A percentile compares a stretch with the other conserved stretches of the same genome.
Evolutionary conservation across 2,113 vertebrate genomes (phyloP).

Genomic region (Brienomyrus brachyistius): DNA sequence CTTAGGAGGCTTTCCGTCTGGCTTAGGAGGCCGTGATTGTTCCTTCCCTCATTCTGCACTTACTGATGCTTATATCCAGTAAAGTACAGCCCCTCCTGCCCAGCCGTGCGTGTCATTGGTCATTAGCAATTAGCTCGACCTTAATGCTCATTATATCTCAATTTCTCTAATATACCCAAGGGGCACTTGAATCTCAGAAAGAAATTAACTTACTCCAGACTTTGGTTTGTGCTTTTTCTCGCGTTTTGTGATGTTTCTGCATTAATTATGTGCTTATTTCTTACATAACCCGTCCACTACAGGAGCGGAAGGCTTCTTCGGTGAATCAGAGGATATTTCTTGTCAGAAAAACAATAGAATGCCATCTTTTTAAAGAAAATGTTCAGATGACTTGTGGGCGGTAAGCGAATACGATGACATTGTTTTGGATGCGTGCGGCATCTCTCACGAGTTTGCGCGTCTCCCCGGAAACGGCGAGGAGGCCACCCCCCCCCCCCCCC

Average conservation of each 20-base stretch:
- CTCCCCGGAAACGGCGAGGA: background rate
- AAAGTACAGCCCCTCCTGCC: conserved; percentile 70
- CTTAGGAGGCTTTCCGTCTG: background rate
- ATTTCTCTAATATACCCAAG: conserved; percentile 65
- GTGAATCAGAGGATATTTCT: background rate
- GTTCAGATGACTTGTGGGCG: conserved; percentile 1
- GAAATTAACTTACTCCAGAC: conserved; percentile 1
- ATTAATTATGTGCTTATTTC: background rate
- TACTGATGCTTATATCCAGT: conserved; percentile 87
- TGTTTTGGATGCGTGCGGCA: background rate
- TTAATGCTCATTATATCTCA: conserved; percentile 88
- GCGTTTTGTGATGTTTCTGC: background rate
- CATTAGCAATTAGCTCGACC: conserved; percentile 93
- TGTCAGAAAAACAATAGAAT: background rate
- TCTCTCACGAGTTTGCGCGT: background rate
- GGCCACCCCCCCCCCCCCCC: background rate
- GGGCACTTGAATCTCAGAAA: background rate
- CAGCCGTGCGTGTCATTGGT: conserved; percentile 91
- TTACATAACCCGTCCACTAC: background rate
- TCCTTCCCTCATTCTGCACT: conserved; percentile 70
- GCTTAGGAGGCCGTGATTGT: background rate
- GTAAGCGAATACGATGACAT: background rate
- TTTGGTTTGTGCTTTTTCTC: background rate
- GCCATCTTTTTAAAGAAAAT: background rate
- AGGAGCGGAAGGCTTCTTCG: background rate